Evolutionary conservation across 2,113 vertebrate species (phyloP).

Genomic region (Pollimyrus isidori): DNA sequence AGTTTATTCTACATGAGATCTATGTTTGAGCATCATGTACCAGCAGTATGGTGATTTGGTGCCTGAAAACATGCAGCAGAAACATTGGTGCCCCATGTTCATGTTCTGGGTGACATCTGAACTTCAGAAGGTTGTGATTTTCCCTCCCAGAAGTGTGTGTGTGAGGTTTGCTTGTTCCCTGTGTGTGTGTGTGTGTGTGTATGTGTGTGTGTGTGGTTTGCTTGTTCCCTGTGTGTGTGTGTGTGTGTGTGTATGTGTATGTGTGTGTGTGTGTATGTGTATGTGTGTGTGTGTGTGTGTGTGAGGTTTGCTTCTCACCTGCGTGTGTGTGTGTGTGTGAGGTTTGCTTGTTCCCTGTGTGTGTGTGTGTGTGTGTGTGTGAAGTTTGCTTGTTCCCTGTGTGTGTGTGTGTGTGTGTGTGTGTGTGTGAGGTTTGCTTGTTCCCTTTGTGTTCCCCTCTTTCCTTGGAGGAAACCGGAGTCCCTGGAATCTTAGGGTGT

Average conservation of each 20-base stretch:
- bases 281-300: not conserved
- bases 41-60: not conserved
- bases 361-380: too few relatives aligned
- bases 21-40: not conserved
- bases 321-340: not conserved
- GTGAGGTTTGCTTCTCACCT: too few relatives aligned
- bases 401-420: too few relatives aligned
- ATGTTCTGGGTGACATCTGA: not conserved
- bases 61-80: not conserved
- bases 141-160: not conserved
- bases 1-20: not conserved
- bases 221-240: too few relatives aligned
- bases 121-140: too few relatives aligned
- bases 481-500: not conserved
- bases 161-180: not conserved
- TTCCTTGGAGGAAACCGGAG: not conserved
- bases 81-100: not conserved
- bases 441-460: too few relatives aligned
- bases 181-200: not conserved
- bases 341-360: too few relatives aligned
- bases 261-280: not conserved
- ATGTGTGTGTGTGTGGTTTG: not conserved
- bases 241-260: not conserved
- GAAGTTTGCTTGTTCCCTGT: too few relatives aligned
- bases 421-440: too few relatives aligned